Percentiles rank a stretch among this genome's conserved stretches.
phyloP scores from a whole-genome alignment of 2,888 invertebrate species.

The Lamellibrachia satsuma region DNA sequence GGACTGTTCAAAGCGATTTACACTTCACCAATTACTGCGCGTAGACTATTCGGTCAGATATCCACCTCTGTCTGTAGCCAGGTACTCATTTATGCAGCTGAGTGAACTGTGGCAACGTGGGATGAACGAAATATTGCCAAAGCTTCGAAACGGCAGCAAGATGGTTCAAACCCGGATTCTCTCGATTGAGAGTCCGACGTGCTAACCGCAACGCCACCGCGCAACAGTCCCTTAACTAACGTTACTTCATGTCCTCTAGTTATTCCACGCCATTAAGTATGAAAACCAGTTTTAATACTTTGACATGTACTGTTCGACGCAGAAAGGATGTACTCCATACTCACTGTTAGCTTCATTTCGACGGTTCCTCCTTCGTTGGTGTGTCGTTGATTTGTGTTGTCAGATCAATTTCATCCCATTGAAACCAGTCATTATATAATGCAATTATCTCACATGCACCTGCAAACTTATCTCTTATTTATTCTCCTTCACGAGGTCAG shows the following conservation, averaged over 20 bases:
- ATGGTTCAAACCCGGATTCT: no score
- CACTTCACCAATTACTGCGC: no score
- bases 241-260: neutral
- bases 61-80: no score
- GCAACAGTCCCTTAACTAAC: neutral
- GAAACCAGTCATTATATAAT: neutral
- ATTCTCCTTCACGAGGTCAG: neutral
- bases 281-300: no score
- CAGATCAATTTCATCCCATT: neutral
- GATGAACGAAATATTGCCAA: no score
- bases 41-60: no score
- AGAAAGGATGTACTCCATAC: neutral
- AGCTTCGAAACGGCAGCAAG: no score
- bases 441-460: neutral
- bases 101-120: no score
- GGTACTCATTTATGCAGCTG: no score
- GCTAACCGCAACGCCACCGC: no score
- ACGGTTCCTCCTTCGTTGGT: neutral
- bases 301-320: neutral
- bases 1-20: no score
- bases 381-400: neutral
- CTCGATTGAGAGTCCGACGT: no score
- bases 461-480: neutral
- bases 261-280: neutral
- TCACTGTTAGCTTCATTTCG: neutral